A percentile compares a stretch with the other conserved stretches of the same genome.
Conservation (phyloP, 53 echinoderm and acorn worm genomes). For the Actinopyga echinites region DNA sequence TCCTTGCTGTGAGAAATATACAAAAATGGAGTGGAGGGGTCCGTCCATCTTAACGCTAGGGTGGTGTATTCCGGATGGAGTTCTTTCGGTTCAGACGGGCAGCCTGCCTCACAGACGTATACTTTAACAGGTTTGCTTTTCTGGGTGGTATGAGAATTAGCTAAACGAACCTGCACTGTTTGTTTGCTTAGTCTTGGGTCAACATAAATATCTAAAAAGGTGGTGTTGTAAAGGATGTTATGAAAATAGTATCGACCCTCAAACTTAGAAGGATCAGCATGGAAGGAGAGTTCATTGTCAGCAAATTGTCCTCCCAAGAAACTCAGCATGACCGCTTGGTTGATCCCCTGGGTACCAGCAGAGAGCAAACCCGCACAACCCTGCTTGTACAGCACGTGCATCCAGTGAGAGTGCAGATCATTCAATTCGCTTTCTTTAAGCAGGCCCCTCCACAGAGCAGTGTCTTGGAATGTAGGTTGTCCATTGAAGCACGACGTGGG, state of each 20-base stretch:
- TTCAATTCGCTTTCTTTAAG: slow-evolving; percentile 61
- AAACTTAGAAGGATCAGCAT: slow-evolving; percentile 84
- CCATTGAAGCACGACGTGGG: slow-evolving; percentile 95
- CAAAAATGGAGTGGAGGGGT: slow-evolving; percentile 87
- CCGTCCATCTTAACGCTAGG: slow-evolving; percentile 84
- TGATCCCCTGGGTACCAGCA: slow-evolving; percentile 78
- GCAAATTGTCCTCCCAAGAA: slow-evolving; percentile 91
- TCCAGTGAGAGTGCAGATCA: slow-evolving; percentile 91
- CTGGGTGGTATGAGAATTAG: slow-evolving; percentile 43
- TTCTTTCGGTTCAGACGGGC: slow-evolving; percentile 67
- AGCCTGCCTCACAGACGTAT: slow-evolving; percentile 87
- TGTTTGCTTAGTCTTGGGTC: slow-evolving; percentile 62
- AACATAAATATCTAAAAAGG: slow-evolving; percentile 73
- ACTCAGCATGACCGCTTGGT: slow-evolving; percentile 92
- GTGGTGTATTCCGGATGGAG: slow-evolving; percentile 63
- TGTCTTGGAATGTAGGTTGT: slow-evolving; percentile 77
- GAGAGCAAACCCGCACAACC: slow-evolving; percentile 78
- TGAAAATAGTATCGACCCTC: slow-evolving; percentile 75
- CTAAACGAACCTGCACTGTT: slow-evolving; percentile 53
- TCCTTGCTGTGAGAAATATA: slow-evolving; percentile 88
- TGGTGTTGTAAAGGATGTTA: slow-evolving; percentile 81
- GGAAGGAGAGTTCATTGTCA: slow-evolving; percentile 89
- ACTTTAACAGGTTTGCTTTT: slow-evolving; percentile 41
- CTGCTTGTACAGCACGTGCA: slow-evolving; percentile 91
- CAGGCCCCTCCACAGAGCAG: slow-evolving; percentile 69